Base-by-base conservation (phyloP, 2,888 invertebrate genomes). In the Drosophila anomelani region DNA sequence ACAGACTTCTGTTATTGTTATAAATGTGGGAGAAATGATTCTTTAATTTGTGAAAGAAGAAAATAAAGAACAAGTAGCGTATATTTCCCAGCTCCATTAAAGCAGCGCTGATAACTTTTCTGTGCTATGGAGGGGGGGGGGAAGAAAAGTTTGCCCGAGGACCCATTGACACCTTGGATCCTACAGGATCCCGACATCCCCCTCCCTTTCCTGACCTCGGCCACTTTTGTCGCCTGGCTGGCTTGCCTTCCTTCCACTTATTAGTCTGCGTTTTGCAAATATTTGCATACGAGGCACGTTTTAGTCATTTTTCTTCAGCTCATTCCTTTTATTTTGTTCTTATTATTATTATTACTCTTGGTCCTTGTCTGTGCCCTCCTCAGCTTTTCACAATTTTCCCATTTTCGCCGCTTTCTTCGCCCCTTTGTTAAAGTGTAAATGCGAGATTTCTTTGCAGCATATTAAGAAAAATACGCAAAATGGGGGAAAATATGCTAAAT, bases 201-300 rank as follows among this genome's bases (percentile, higher is more conserved):
- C 23, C 10, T n/a, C n/a, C 10, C n/a, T 8, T 32, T 32, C 51
- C 46, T 56, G 49, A 59, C 44, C 38, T 59, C 36, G 29, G 36
- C 62, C 57, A 56, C 29, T 29, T 29, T 29, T 29, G 29, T 29
- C 29, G 29, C 29, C 26, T 26, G 29, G 29, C 26, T 26, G 29
- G 20, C 49, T 12, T 41, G 20, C 13, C 44, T 46, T 36, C 46
- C 57, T 58, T 75, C 76, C 68, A 80, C 78, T 90, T 89, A 86
- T 90, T 90, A 89, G 90, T 88, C 82, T 86, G 75, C 80, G 80
- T 80, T 86, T 73, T 80, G 79, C 76, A 88, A 89, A 89, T 89
- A 90, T 90, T 90, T 90, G 89, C 90, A 87, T 90, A 90, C 88
- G 81, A 83, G 76, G 82, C 90, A 90, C 90, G 90, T 90, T 80